Conservation (phyloP, 2,888 invertebrate species). For the Drosophila paramelanica region DNA sequence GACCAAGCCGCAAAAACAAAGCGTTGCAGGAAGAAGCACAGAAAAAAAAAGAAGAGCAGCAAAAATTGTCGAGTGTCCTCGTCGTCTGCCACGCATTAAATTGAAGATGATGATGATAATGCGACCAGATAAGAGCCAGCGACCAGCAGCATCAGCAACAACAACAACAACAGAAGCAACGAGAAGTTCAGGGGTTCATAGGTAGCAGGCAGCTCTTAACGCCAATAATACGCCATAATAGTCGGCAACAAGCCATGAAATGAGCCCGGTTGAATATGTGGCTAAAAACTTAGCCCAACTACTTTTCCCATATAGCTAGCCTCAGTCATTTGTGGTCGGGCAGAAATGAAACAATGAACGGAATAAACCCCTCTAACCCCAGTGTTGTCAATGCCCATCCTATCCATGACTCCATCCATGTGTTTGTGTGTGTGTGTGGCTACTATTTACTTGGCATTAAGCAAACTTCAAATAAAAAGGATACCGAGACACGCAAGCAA, state of each 20-base stretch:
- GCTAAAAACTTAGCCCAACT: constrained; percentile 6
- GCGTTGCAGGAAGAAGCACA: constrained; percentile 42
- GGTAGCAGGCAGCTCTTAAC: constrained; percentile 78
- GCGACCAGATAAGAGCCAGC: constrained; percentile 60
- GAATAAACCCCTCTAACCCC: constrained; percentile 36
- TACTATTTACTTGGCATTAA: constrained; percentile 79
- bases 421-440: constrained; percentile 24
- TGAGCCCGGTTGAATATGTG: constrained; percentile 26
- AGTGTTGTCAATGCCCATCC: constrained; percentile 43
- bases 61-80: constrained; percentile 73
- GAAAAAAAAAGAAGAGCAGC: constrained; percentile 29
- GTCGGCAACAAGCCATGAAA: constrained; percentile 75
- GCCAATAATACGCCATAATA: constrained; percentile 71
- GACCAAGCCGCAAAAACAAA: constrained; percentile 58
- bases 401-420: constrained; percentile 12
- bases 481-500: constrained; percentile 78
- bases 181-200: constrained; percentile 54
- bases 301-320: constrained; percentile 12
- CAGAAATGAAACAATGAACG: constrained; percentile 53
- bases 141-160: constrained; percentile 16
- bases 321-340: constrained; percentile 42
- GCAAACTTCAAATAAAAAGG: constrained; percentile 80
- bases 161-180: constrained; percentile 17
- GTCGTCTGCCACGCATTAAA: constrained; percentile 77
- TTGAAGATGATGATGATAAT: constrained; percentile 81